Conservation (phyloP, 2,113 vertebrate genomes). For the Macaca nemestrina region DNA sequence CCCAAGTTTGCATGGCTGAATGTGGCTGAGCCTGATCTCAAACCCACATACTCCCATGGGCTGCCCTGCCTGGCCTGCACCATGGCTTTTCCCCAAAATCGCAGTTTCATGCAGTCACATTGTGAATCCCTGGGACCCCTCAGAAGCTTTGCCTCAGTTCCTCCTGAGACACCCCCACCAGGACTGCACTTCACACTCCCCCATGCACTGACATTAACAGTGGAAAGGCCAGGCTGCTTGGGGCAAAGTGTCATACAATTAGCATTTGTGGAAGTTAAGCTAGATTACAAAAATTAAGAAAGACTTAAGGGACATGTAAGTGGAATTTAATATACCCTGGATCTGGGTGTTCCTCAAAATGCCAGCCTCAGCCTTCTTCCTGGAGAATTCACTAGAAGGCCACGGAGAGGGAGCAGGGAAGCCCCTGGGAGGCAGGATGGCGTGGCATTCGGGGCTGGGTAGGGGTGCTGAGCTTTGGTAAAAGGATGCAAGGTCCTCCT, state of each 20-base stretch:
- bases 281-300: not conserved
- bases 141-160: not conserved
- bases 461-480: not conserved
- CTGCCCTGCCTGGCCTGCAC: not conserved
- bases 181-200: not conserved
- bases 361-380: not conserved
- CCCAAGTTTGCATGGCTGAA: not conserved
- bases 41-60: rapidly evolving
- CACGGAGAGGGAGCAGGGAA: not conserved
- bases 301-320: not conserved
- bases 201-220: not conserved
- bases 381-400: not conserved
- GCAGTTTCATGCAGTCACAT: not conserved
- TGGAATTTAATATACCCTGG: not conserved
- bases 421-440: not conserved
- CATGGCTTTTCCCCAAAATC: not conserved
- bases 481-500: not conserved
- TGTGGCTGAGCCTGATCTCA: not conserved
- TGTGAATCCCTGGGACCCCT: not conserved
- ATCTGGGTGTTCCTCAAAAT: not conserved
- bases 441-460: not conserved
- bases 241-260: not conserved
- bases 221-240: not conserved
- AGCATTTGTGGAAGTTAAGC: not conserved
- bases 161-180: not conserved